Conservation (phyloP, 2,888 invertebrate genomes). For the Scaptomyza caliginosa region DNA sequence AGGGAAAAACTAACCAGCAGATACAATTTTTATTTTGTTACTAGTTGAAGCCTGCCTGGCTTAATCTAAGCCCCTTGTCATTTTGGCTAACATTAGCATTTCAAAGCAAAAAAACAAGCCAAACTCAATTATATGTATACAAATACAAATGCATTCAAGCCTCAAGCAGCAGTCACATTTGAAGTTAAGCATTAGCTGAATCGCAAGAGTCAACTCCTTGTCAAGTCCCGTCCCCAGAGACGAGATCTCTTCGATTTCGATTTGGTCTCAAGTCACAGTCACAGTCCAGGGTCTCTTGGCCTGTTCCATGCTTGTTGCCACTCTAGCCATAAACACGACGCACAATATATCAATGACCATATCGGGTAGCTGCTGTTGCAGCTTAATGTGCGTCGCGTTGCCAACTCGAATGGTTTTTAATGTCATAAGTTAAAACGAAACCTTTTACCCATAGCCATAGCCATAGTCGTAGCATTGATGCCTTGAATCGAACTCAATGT, state of each 20-base stretch:
- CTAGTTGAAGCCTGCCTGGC: background rate
- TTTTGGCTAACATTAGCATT: slow-evolving; percentile 40
- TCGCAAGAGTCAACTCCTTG: background rate
- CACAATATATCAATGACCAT: slow-evolving; percentile 74
- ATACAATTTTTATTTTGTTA: too few species aligned
- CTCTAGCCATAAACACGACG: slow-evolving; percentile 54
- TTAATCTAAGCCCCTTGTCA: background rate
- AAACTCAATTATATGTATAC: slow-evolving; percentile 33
- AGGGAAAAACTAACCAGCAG: too few species aligned
- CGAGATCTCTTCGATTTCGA: slow-evolving; percentile 9
- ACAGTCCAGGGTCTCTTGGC: slow-evolving; percentile 7
- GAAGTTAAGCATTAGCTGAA: background rate
- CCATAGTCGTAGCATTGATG: slow-evolving; percentile 8
- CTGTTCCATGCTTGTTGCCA: slow-evolving; percentile 2
- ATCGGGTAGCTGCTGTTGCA: slow-evolving; percentile 59
- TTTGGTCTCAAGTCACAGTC: slow-evolving; percentile 1
- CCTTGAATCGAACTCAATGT: slow-evolving; percentile 9
- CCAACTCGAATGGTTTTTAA: slow-evolving; percentile 71
- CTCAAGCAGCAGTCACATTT: background rate
- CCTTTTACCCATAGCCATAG: slow-evolving; percentile 71
- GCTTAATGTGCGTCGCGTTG: slow-evolving; percentile 54
- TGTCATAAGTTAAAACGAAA: slow-evolving; percentile 75
- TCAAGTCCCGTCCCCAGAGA: slow-evolving; percentile 29
- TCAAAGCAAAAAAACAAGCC: slow-evolving; percentile 53
- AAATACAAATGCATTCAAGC: slow-evolving; percentile 15